Evolutionary conservation across 2,113 vertebrate genomes (phyloP), one percentile per base, ranked within the genome.

Genomic region (Meleagris gallopavo): DNA sequence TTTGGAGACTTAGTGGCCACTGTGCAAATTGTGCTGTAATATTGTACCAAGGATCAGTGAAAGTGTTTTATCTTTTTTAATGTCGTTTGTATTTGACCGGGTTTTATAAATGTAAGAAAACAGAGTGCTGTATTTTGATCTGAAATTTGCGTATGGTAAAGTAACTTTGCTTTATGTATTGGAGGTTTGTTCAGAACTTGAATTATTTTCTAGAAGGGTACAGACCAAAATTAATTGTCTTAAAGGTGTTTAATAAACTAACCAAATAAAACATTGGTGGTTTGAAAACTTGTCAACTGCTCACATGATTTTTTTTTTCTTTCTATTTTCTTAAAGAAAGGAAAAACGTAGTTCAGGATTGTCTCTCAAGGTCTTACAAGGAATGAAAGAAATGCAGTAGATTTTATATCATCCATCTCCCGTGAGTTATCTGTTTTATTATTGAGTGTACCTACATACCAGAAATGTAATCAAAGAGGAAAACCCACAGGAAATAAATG

Each of bases 81-180:
- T 95, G 96, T 98, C 9, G 97, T 98, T 98, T 98, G 97, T 98
- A 98, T 96, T 96, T 92, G 98, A 97, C 86, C 46, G 97, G 98
- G 92, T 98, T 98, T 98, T 98, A 97, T 98, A 98, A 97, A 89
- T 95, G 97, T 98, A 96, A 97, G 97, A 96, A 97, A 97, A 97
- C 95, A 97, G 97, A 97, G 96, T 98, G 98, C 95, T 97, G 98
- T 98, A 98, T 98, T 98, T 98, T 98, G 98, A 98, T 72, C 98
- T 96, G 97, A 98, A 97, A 97, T 97, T 97, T 98, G 97, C 96
- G 97, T 98, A 97, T 94, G 97, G 98, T 98, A 95, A 96, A 97
- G 97, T 98, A 97, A 97, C 95, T 97, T 97, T 97, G 97, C 97
- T 98, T 98, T 97, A 94, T 96, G 97, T 98, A 97, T 96, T 66